Base-by-base conservation (phyloP, 1,140 invertebrate genomes). In the Hycleus phaleratus region DNA sequence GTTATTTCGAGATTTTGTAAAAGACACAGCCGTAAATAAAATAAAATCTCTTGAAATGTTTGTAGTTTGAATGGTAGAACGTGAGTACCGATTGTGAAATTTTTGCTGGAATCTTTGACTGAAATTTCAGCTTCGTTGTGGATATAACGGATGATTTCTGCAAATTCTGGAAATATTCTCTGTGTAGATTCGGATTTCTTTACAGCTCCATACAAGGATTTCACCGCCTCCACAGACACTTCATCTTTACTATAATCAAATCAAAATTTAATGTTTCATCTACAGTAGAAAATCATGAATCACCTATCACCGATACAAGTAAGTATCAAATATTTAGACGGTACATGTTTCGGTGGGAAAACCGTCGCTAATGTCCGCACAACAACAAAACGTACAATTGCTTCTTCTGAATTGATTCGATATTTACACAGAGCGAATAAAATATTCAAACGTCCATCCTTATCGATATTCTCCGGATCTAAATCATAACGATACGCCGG, bases 251-350 rank as follows among this genome's bases (percentile, higher is more conserved):
- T 87, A 63, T 48, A 63, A 68, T 58, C 62, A 61, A 10, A 59
- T 32, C 3, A 49, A 50, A 26, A 9, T 49, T 49, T 56, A 42
- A 43, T 26, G 0, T 26, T 11, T 18, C 45, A 58, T 18, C 38
- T 18, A 58, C 10, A 12, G 26, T 24, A 11, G 42, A 55, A 54
- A 59, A 10, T 38, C 3, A 46, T 74, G 18, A 18, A 77, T 75
- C 74, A 90, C 87, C 74, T 81, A 71, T 96, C 92, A 38, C 90
- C 91, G 65, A 85, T 86, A 8, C 91, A 89, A 24, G 93, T 70
- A n/a, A 96, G 75, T 38, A 96, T 75, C 10, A 94, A 76, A 71
- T 90, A 94, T 63, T 91, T 78, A 2, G 91, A 89, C 2, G 89
- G 84, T 2, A 90, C 81, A 72, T 93, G 88, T 65, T 89, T 80